Conservation (phyloP, 2,888 invertebrate genomes). For the Tanaodytes sp. region DNA sequence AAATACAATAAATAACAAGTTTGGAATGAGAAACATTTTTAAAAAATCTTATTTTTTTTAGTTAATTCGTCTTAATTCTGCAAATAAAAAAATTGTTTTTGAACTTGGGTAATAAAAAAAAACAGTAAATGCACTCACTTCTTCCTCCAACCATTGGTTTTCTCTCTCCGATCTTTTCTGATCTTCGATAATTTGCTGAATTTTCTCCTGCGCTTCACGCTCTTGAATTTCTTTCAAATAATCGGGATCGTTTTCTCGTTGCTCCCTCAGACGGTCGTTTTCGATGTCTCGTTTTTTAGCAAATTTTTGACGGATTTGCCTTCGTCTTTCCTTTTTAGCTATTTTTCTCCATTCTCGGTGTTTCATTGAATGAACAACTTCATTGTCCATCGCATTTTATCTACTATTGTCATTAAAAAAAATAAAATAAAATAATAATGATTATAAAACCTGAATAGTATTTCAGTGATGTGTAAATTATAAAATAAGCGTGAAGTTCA, state of each 20-base stretch:
- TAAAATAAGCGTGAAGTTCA: no score
- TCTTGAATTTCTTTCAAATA: conserved; percentile 76
- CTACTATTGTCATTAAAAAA: no score
- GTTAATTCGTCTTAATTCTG: no score
- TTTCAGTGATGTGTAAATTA: no score
- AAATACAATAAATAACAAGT: no score
- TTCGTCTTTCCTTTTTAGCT: conserved; percentile 82
- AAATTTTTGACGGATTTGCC: conserved; percentile 76
- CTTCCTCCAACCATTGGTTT: conserved; percentile 80
- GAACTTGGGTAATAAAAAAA: no score
- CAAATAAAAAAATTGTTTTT: no score
- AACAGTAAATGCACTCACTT: no score
- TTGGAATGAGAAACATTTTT: no score
- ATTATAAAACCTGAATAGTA: no score
- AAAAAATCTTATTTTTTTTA: no score
- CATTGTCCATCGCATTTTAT: conserved; percentile 21
- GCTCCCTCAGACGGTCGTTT: conserved; percentile 76
- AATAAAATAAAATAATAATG: no score
- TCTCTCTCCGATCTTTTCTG: conserved; percentile 76
- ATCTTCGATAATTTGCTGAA: conserved; percentile 76
- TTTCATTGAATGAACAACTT: conserved; percentile 14
- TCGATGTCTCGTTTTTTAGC: conserved; percentile 77
- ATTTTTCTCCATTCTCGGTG: conserved; percentile 83
- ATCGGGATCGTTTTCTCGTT: conserved; percentile 61
- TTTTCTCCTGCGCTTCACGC: conserved; percentile 75